Base-by-base conservation (phyloP, 2,797 vertebrate species). In the Meda fulgida region DNA sequence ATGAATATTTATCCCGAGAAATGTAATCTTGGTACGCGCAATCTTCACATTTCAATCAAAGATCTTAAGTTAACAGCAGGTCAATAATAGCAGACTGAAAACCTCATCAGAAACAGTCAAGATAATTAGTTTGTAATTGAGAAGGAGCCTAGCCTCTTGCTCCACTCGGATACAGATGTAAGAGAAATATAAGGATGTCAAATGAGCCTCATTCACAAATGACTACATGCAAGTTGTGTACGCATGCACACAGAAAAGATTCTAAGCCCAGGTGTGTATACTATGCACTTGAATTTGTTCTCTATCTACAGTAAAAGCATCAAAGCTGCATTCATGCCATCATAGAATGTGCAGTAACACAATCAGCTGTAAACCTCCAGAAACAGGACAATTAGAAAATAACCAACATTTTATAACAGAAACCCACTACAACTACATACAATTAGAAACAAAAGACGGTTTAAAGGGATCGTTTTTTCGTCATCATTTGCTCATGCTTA, bases 51-150 rank as follows among this genome's bases (percentile, higher is more conserved):
- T 65, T 78, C 60, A 67, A 66, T 31, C 40, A 31, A 19, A 66
- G 58, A 23, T 46, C 60, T 65, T 73, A 8, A 31, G 16, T 73
- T 80, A 73, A 23, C 19, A 14, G 43, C 43, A 80, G 78, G 6
- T 11, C 29, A 48, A 67, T 65, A 79, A 46, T 14, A 79, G 60
- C 60, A 67, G 63, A 69, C 21, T 34, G 63, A 69, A 69, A 80
- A 53, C 26, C 38, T 80, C 43, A 80, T 69, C 78, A 67, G 4
- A 80, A 80, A 67, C 36, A 2, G 10, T 67, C 29, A 66, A 69
- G 19, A 80, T 36, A 36, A 80, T 53, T 67, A 2, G 29, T 53
- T 53, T 69, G 40, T 69, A 51, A 69, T 67, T 80, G 21, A 67
- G 29, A 31, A 67, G 63, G 58, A 71, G 38, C 23, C 38, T 23